Percentiles rank a stretch among this genome's conserved stretches.
phyloP scores from a whole-genome alignment of 2,888 invertebrate species.

The Synanthedon myopaeformis region DNA sequence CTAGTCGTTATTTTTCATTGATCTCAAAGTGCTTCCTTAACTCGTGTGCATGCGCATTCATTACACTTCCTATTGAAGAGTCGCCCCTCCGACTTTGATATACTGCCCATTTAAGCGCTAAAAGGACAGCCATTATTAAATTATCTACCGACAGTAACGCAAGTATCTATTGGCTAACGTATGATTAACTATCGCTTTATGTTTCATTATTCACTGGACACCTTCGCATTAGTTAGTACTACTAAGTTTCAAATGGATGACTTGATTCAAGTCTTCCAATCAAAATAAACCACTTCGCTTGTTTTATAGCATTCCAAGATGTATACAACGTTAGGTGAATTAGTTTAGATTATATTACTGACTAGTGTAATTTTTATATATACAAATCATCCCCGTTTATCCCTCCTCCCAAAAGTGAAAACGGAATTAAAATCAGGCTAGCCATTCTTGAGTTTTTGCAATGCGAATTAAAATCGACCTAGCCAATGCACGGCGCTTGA shows the following conservation, averaged over 20 bases:
- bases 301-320: too few species aligned
- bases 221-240: background rate
- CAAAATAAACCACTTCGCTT: too few species aligned
- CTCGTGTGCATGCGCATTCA: slow-evolving; percentile 29
- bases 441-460: too few species aligned
- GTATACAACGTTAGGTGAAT: too few species aligned
- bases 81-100: slow-evolving; percentile 37
- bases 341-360: too few species aligned
- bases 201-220: background rate
- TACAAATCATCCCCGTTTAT: too few species aligned
- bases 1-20: background rate
- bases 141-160: slow-evolving; percentile 10
- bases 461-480: too few species aligned
- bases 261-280: too few species aligned
- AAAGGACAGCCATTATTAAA: slow-evolving; percentile 34
- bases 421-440: too few species aligned
- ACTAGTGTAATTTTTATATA: too few species aligned
- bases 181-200: slow-evolving; percentile 19
- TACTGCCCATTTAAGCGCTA: slow-evolving; percentile 39
- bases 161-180: slow-evolving; percentile 7
- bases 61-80: slow-evolving; percentile 43
- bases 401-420: too few species aligned
- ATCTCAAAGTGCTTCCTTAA: slow-evolving; percentile 25
- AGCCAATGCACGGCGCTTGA: too few species aligned
- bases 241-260: background rate